Conservation (phyloP, 2,797 vertebrate genomes). For the Cichlasoma orientale region DNA sequence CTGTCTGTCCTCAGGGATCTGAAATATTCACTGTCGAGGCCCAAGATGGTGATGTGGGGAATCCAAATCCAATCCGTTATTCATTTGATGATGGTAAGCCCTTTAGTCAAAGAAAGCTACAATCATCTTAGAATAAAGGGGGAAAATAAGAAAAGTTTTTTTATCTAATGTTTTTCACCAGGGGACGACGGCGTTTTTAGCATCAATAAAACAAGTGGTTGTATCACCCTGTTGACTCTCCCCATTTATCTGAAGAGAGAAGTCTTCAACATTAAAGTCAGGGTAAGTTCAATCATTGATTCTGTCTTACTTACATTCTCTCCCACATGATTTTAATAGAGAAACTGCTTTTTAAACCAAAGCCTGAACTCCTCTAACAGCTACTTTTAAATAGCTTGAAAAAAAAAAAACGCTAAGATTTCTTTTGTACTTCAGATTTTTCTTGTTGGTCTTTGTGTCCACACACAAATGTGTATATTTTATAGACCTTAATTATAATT, state of each 20-base stretch:
- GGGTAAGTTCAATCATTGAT: conserved; percentile 76
- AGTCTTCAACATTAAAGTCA: conserved; percentile 91
- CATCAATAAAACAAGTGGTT: conserved; percentile 88
- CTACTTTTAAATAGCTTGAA: neutral
- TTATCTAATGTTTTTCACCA: conserved; percentile 54
- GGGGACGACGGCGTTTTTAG: conserved; percentile 88
- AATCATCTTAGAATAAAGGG: neutral
- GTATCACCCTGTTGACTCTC: conserved; percentile 84
- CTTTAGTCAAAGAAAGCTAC: neutral
- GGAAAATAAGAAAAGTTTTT: neutral
- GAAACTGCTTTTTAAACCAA: neutral
- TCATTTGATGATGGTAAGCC: conserved; percentile 86
- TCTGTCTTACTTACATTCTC: neutral
- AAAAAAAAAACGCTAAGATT: neutral
- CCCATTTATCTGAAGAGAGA: conserved; percentile 89
- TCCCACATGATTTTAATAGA: neutral
- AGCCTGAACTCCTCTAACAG: neutral
- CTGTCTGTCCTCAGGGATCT: conserved; percentile 83
- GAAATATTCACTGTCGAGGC: conserved; percentile 91
- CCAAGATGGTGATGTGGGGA: conserved; percentile 91
- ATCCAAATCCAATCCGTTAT: conserved; percentile 88
- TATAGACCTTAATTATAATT: neutral
- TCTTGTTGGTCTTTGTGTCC: neutral
- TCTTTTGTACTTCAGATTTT: neutral
- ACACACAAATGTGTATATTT: neutral